Evolutionary conservation across 1,140 invertebrate genomes (phyloP).

Genomic region (Drosophila oshimai): DNA sequence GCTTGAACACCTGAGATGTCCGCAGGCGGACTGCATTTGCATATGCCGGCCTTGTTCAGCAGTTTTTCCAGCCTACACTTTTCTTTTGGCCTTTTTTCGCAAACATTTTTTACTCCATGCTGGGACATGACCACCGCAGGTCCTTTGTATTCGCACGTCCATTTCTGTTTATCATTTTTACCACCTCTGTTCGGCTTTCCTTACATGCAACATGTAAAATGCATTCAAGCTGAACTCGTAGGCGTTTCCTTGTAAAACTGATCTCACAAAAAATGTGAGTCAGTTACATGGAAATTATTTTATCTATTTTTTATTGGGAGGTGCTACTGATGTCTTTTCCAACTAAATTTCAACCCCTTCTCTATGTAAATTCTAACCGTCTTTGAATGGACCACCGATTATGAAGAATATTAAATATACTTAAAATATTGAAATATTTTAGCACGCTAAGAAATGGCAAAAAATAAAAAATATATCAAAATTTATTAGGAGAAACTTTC

Average conservation of each 20-base stretch:
- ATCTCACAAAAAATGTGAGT: background rate
- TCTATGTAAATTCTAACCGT: too few species aligned
- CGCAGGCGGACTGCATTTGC: constrained; percentile 38
- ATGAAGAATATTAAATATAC: too few species aligned
- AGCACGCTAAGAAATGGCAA: too few species aligned
- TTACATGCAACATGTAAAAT: constrained; percentile 43
- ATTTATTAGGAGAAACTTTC: too few species aligned
- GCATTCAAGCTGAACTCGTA: constrained; percentile 32
- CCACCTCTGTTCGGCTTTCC: constrained; percentile 1
- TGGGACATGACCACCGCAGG: constrained; percentile 10
- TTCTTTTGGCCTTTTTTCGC: background rate
- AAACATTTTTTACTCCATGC: background rate
- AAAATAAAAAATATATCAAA: too few species aligned
- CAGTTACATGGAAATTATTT: background rate
- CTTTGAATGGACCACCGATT: too few species aligned
- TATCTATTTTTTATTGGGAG: background rate
- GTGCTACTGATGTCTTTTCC: too few species aligned
- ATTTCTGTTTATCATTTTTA: constrained; percentile 27
- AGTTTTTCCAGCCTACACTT: background rate
- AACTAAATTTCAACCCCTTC: too few species aligned
- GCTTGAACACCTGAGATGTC: constrained; percentile 35
- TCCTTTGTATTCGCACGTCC: constrained; percentile 24
- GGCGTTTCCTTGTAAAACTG: background rate
- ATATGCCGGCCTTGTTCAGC: constrained; percentile 29
- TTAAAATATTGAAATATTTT: too few species aligned